These are phyloP conservation scores for Cliona cf. orientalis DNA, from an alignment of 37 sponge, comb jelly and placozoan species.

Conservation along the genomic window DNA sequence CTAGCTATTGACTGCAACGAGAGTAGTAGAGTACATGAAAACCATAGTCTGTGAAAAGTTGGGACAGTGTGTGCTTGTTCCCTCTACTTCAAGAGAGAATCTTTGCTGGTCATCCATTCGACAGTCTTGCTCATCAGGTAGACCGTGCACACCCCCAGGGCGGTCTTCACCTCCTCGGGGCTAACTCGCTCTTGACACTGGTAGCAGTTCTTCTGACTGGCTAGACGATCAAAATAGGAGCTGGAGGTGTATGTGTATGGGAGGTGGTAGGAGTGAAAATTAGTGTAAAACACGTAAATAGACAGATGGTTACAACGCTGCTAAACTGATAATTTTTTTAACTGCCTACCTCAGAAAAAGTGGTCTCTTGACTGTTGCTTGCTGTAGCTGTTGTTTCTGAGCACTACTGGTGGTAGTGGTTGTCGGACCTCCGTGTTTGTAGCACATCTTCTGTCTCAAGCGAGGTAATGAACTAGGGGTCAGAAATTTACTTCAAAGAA, in stretches of 20 bases:
- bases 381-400: neutral
- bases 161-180: constrained; percentile 78
- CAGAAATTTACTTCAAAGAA: neutral
- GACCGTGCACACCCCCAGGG: constrained; percentile 82
- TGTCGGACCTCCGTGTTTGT: constrained; percentile 44
- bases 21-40: too few relatives aligned
- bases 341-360: constrained; percentile 7
- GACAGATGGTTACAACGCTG: neutral
- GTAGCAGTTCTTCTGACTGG: constrained; percentile 46
- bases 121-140: constrained; percentile 65
- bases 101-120: constrained; percentile 54
- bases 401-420: neutral
- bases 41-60: too few relatives aligned
- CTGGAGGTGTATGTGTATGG: too few relatives aligned
- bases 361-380: neutral
- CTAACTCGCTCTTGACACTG: constrained; percentile 55
- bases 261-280: too few relatives aligned
- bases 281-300: neutral
- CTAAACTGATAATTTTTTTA: constrained; percentile 2
- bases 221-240: constrained; percentile 55
- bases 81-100: too few relatives aligned
- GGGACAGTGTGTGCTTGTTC: too few relatives aligned
- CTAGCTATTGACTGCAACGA: too few relatives aligned
- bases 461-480: neutral
- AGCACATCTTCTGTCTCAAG: constrained; percentile 39